Conservation (phyloP, 2,113 vertebrate genomes). For the Muscicapa adusta region DNA sequence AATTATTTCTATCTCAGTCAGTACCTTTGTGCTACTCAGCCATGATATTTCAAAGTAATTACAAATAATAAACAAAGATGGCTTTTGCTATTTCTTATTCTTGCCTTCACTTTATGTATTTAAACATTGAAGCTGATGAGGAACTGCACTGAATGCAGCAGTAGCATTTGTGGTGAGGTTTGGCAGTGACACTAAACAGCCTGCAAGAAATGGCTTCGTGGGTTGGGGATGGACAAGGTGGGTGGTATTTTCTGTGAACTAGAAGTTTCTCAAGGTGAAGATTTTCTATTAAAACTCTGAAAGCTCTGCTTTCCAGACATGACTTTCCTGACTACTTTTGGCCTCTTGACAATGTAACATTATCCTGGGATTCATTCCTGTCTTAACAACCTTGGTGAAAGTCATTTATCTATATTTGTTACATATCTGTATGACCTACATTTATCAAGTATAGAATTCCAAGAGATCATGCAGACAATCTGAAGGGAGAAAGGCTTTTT, state of each 20-base stretch:
- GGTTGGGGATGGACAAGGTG: rapidly evolving
- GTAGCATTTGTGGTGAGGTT: neutral
- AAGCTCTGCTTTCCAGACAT: neutral
- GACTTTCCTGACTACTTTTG: slow-evolving; percentile 39
- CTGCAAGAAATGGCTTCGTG: neutral
- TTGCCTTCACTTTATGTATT: neutral
- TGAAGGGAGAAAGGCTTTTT: neutral
- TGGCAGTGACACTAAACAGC: neutral
- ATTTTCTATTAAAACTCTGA: slow-evolving; percentile 57
- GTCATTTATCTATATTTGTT: slow-evolving; percentile 55
- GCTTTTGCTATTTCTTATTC: neutral
- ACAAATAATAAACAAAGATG: neutral
- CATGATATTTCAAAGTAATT: neutral
- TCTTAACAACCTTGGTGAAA: slow-evolving; percentile 38
- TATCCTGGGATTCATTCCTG: slow-evolving; percentile 42
- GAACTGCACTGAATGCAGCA: neutral
- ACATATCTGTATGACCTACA: slow-evolving; percentile 18
- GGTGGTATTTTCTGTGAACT: neutral
- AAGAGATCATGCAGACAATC: neutral
- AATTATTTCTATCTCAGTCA: neutral
- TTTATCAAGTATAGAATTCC: slow-evolving; percentile 8
- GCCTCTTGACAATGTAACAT: slow-evolving; percentile 30
- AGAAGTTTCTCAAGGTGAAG: slow-evolving; percentile 33
- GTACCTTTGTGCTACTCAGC: neutral
- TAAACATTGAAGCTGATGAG: neutral